Evolutionary conservation across 2,888 invertebrate species (phyloP).

Genomic region (Trypoxylon attenuatum): DNA sequence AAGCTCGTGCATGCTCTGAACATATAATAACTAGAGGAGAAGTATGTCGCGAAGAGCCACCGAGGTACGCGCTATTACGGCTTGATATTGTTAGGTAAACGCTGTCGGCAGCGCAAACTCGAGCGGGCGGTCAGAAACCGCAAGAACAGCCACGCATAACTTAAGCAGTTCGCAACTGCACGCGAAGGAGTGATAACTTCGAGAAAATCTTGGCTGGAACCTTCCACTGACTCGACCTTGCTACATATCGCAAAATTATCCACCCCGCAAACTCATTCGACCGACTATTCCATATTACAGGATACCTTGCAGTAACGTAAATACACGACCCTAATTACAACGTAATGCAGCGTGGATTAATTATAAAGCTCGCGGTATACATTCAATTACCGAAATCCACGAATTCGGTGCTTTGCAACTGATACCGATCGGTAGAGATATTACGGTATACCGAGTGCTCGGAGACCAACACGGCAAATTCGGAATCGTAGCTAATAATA

Average conservation of each 20-base stretch:
- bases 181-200: conserved; percentile 54
- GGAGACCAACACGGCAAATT: too few relatives aligned
- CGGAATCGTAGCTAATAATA: too few relatives aligned
- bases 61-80: conserved; percentile 22
- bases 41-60: conserved; percentile 9
- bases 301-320: too few relatives aligned
- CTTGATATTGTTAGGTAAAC: conserved; percentile 54
- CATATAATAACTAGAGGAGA: conserved; percentile 1
- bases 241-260: conserved; percentile 15
- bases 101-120: conserved; percentile 53
- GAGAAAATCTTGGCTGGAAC: conserved; percentile 55
- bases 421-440: too few relatives aligned
- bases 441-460: too few relatives aligned
- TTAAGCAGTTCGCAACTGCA: conserved; percentile 58
- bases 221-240: not conserved
- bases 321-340: too few relatives aligned
- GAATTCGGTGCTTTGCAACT: too few relatives aligned
- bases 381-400: too few relatives aligned
- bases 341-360: too few relatives aligned
- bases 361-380: too few relatives aligned
- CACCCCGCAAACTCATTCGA: too few relatives aligned
- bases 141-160: conserved; percentile 61
- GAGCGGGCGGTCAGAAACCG: conserved; percentile 53
- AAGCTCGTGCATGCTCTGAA: not conserved
- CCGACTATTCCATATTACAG: too few relatives aligned